Conservation (phyloP, 2,113 vertebrate genomes). For the Pangasianodon gigas region DNA sequence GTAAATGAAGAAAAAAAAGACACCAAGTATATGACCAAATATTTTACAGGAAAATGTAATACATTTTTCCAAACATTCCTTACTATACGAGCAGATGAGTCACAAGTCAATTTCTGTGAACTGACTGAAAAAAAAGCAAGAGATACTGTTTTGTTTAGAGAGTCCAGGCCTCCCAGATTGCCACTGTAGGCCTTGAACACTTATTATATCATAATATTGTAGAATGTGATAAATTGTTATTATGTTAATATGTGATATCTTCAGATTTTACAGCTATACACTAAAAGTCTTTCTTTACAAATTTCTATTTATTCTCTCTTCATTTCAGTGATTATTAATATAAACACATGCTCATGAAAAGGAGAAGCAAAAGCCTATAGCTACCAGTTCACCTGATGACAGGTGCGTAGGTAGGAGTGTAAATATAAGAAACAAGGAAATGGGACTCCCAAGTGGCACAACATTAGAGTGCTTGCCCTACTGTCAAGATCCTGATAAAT, state of each 20-base stretch:
- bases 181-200: neutral
- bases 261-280: neutral
- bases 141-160: neutral
- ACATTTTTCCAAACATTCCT: neutral
- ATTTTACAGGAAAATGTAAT: neutral
- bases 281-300: neutral
- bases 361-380: neutral
- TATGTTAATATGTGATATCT: neutral
- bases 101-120: neutral
- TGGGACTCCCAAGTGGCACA: neutral
- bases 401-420: neutral
- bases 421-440: neutral
- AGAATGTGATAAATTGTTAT: neutral
- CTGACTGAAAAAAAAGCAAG: neutral
- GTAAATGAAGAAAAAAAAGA: neutral
- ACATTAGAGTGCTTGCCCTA: neutral
- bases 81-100: neutral
- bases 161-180: neutral
- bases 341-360: neutral
- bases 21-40: neutral
- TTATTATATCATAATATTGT: neutral
- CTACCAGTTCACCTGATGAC: neutral
- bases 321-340: neutral
- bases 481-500: neutral
- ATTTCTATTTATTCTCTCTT: neutral